phyloP scores from a whole-genome alignment of 2,113 vertebrate species.

The Gymnorhina tibicen region DNA sequence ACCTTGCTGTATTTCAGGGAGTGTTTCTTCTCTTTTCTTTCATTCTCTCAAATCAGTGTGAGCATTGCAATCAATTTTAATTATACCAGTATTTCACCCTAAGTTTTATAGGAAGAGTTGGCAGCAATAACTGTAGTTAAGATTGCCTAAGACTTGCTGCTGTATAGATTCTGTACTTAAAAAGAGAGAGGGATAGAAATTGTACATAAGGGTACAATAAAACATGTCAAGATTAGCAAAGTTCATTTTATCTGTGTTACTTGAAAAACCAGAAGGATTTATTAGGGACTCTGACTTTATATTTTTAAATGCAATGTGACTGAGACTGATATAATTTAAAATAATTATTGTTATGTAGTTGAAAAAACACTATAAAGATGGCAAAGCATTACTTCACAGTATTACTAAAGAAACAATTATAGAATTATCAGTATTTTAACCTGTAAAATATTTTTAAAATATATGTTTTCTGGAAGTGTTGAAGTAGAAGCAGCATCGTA shows the following conservation, averaged over 20 bases:
- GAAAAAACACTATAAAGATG: slow-evolving; percentile 58
- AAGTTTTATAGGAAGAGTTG: slow-evolving; percentile 34
- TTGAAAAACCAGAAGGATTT: slow-evolving; percentile 51
- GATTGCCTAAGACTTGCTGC: slow-evolving; percentile 28
- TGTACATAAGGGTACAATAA: slow-evolving; percentile 42
- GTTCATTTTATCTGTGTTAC: slow-evolving; percentile 50
- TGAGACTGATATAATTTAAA: slow-evolving; percentile 60
- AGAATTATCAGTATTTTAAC: slow-evolving; percentile 68
- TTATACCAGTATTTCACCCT: slow-evolving; percentile 12
- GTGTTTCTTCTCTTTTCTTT: not conserved
- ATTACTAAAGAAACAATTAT: slow-evolving; percentile 62
- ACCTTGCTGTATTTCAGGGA: not conserved
- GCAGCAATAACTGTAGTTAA: slow-evolving; percentile 39
- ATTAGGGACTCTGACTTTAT: slow-evolving; percentile 38
- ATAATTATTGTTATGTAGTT: slow-evolving; percentile 68
- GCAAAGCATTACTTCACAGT: slow-evolving; percentile 60
- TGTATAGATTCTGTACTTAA: slow-evolving; percentile 8
- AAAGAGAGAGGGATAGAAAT: not conserved
- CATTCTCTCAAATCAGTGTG: slow-evolving; percentile 7
- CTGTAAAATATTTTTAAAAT: slow-evolving; percentile 67
- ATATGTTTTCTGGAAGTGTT: slow-evolving; percentile 51
- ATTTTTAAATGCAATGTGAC: slow-evolving; percentile 35
- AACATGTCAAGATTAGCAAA: slow-evolving; percentile 60
- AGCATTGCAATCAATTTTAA: slow-evolving; percentile 42
- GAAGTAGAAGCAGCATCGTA: not conserved